Evolutionary conservation across 2,797 vertebrate species (phyloP).

Genomic region (Eulemur coronatus): DNA sequence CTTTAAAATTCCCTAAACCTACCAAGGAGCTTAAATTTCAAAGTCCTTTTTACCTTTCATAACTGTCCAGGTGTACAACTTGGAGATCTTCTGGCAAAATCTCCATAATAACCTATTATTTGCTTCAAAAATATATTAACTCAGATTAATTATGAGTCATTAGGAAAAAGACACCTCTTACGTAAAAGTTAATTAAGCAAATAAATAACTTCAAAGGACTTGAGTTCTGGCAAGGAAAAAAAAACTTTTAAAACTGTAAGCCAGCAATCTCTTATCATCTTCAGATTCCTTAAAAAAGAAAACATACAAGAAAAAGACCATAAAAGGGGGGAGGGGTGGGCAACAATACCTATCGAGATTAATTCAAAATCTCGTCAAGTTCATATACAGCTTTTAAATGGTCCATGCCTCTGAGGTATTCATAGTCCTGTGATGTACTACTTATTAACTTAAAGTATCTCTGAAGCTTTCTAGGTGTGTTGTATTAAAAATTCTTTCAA

Average conservation of each 20-base stretch:
- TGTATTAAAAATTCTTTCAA: not conserved
- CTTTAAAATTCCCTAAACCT: not conserved
- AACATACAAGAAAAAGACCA: not conserved
- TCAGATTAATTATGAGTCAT: conserved; percentile 38
- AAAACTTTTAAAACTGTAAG: not conserved
- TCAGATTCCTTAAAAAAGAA: not conserved
- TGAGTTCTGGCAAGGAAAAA: not conserved
- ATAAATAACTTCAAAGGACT: conserved; percentile 54
- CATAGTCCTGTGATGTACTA: not conserved
- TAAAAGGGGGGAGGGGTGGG: no score
- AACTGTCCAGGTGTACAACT: not conserved
- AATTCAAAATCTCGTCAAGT: conserved; percentile 19
- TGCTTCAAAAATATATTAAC: conserved; percentile 43
- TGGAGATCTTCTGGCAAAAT: conserved; percentile 40
- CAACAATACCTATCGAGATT: not conserved
- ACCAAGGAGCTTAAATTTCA: conserved; percentile 23
- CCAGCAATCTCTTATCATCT: conserved; percentile 11
- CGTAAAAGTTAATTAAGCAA: conserved; percentile 46
- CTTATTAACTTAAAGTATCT: not conserved
- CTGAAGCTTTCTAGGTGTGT: not conserved
- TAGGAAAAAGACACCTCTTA: conserved; percentile 46
- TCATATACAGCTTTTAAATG: not conserved
- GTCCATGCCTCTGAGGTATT: not conserved
- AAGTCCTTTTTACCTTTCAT: not conserved
- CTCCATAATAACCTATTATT: conserved; percentile 9